Evolutionary conservation across 2,113 vertebrate genomes (phyloP), one percentile per base, ranked within the genome.

Genomic region (Taurulus bubalis): DNA sequence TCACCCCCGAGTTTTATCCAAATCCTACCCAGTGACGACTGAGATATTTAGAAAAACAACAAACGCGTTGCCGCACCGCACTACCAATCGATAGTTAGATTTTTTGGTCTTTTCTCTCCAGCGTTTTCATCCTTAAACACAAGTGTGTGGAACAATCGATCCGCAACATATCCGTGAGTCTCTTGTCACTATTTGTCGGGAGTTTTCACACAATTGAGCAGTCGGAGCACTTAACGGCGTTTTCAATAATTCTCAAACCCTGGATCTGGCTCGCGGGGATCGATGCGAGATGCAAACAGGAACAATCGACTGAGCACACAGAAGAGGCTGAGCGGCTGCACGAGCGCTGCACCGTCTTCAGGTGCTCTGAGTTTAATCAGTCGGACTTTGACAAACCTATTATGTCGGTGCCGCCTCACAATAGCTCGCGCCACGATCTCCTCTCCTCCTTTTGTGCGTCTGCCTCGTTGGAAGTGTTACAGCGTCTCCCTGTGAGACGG

Each of bases 311-410:
- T 77, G 69, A 79, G 79, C 18, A 70, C 73, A 73, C 64, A 60
- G 55, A 66, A 68, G 81, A 65, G 71, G 67, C 75, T 82, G 80
- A 87, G 85, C 49, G 45, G 80, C 64, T 87, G 81, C 76, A 70
- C 36, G 70, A 85, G 72, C 42, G 71, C 85, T 79, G 87, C 86
- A 76, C 71, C 74, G 0, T 84, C 64, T 82, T 56, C 84, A 38
- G 82, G 65, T 78, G 75, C 32, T 75, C 75, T 40, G 71, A 82
- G 69, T 90, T 85, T 74, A 83, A 89, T 85, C 84, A 80, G 75
- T 40, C 72, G 42, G 65, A 84, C 84, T 91, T 87, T 87, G 90
- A 90, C 83, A 80, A 90, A 92, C 47, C 81, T 36, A 84, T 88
- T 90, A 83, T 65, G 59, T 73, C 68, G 51, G 77, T 56, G 22